Percentiles rank a stretch among this genome's conserved stretches.
phyloP scores from a whole-genome alignment of 2,113 vertebrate species.

The Oryzias javanicus region DNA sequence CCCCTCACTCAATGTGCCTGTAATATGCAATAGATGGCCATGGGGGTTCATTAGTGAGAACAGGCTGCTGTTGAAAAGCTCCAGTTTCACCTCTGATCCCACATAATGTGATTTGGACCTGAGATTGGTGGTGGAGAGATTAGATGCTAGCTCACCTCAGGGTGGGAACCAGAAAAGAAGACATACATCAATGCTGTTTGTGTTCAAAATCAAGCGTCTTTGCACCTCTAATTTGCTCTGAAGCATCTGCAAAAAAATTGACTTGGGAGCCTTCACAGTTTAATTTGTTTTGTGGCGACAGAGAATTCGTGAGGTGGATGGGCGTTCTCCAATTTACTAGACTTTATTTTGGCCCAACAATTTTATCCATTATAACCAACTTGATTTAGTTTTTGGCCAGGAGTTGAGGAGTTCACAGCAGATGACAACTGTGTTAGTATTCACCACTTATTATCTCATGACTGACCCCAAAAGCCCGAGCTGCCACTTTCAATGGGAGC shows the following conservation, averaged over 20 bases:
- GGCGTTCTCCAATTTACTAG: slow-evolving; percentile 37
- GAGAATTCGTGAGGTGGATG: slow-evolving; percentile 18
- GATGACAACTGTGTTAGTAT: slow-evolving; percentile 64
- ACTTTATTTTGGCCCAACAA: slow-evolving; percentile 43
- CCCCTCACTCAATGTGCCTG: slow-evolving; percentile 69
- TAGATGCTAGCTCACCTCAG: slow-evolving; percentile 77
- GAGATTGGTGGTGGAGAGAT: slow-evolving; percentile 74
- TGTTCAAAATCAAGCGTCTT: slow-evolving; percentile 70
- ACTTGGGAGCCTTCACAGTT: slow-evolving; percentile 43
- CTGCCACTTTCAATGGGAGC: slow-evolving; percentile 52
- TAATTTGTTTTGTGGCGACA: slow-evolving; percentile 56
- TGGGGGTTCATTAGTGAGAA: slow-evolving; percentile 78
- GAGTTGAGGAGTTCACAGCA: slow-evolving; percentile 27
- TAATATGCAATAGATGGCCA: slow-evolving; percentile 79
- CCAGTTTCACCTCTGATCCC: slow-evolving; percentile 81
- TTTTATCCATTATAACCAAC: slow-evolving; percentile 52
- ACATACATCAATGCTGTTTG: slow-evolving; percentile 78
- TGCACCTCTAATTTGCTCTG: slow-evolving; percentile 64
- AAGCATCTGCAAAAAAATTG: slow-evolving; percentile 50
- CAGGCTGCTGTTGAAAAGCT: slow-evolving; percentile 77
- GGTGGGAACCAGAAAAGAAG: slow-evolving; percentile 73
- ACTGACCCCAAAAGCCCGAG: slow-evolving; percentile 47
- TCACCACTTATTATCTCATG: slow-evolving; percentile 62
- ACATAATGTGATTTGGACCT: slow-evolving; percentile 81
- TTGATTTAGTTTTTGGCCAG: slow-evolving; percentile 36